Conservation (phyloP, 2,113 vertebrate genomes). For the Proterorhinus semilunaris region DNA sequence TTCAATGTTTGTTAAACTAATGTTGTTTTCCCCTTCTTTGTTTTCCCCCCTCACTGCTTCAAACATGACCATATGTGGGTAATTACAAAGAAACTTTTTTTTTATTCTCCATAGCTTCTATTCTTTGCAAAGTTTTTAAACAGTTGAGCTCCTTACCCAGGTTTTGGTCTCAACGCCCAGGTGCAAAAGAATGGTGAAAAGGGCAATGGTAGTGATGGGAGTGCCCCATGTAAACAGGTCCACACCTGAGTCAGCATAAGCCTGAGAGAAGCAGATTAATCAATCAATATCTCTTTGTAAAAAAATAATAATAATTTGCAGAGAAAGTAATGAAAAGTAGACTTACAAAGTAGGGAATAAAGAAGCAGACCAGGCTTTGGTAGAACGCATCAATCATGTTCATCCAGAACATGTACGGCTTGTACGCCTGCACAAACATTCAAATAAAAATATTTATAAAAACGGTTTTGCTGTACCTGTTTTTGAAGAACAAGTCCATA, state of each 20-base stretch:
- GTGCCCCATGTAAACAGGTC: slow-evolving; percentile 97
- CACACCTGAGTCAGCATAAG: slow-evolving; percentile 87
- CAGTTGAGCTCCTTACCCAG: slow-evolving; percentile 81
- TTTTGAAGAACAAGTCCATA: too few relatives aligned
- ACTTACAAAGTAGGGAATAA: slow-evolving; percentile 97
- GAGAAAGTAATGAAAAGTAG: neutral
- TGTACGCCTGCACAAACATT: slow-evolving; percentile 83
- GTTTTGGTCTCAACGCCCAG: slow-evolving; percentile 97
- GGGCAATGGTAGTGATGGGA: slow-evolving; percentile 86
- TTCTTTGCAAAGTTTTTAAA: neutral
- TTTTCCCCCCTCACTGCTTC: too few relatives aligned
- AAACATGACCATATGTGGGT: too few relatives aligned
- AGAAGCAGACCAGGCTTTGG: slow-evolving; percentile 96
- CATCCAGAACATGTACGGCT: slow-evolving; percentile 95
- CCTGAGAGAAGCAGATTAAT: slow-evolving; percentile 66
- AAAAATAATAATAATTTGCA: neutral
- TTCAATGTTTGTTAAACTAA: too few relatives aligned
- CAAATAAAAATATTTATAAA: neutral
- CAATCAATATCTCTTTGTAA: neutral
- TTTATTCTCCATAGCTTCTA: neutral
- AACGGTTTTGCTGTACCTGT: too few relatives aligned
- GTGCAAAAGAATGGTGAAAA: slow-evolving; percentile 93
- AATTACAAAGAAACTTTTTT: too few relatives aligned
- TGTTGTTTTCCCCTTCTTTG: too few relatives aligned
- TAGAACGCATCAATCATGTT: slow-evolving; percentile 98